phyloP scores from a whole-genome alignment of 2,888 invertebrate genomes.

The Tethea ocularis region DNA sequence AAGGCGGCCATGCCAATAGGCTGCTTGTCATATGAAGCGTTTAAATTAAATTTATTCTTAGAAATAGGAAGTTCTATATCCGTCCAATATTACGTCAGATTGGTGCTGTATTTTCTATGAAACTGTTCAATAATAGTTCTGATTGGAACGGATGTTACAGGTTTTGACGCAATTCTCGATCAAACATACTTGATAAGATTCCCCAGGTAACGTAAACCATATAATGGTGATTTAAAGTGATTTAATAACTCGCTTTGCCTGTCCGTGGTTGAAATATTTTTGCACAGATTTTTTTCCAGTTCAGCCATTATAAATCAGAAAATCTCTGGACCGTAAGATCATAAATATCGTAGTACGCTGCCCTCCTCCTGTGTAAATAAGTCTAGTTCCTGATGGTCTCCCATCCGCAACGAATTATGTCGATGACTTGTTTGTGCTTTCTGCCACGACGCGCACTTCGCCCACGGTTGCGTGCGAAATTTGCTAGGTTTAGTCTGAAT shows the following conservation, averaged over 20 bases:
- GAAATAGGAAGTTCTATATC: neutral
- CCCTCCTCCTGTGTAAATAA: conserved; percentile 58
- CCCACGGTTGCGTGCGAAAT: conserved; percentile 25
- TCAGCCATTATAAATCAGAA: conserved; percentile 14
- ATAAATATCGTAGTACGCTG: conserved; percentile 61
- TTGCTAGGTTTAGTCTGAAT: conserved; percentile 8
- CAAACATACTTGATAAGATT: neutral
- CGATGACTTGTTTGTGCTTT: conserved; percentile 26
- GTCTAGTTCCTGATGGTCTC: conserved; percentile 56
- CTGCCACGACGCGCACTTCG: neutral
- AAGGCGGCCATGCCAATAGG: neutral
- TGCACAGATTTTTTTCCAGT: conserved; percentile 34
- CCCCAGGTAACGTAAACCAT: too few species aligned
- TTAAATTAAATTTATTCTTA: neutral
- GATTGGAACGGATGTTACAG: neutral
- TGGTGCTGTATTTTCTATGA: neutral
- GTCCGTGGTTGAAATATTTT: conserved; percentile 13
- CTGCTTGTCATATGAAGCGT: neutral
- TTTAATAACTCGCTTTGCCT: conserved; percentile 1
- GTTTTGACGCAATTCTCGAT: neutral
- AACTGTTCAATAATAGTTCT: neutral
- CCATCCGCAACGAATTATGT: conserved; percentile 48
- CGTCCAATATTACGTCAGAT: neutral
- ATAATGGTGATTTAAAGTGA: neutral
- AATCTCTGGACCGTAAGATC: conserved; percentile 55